Evolutionary conservation across 2,113 vertebrate genomes (phyloP).

Genomic region (Malurus elegans): DNA sequence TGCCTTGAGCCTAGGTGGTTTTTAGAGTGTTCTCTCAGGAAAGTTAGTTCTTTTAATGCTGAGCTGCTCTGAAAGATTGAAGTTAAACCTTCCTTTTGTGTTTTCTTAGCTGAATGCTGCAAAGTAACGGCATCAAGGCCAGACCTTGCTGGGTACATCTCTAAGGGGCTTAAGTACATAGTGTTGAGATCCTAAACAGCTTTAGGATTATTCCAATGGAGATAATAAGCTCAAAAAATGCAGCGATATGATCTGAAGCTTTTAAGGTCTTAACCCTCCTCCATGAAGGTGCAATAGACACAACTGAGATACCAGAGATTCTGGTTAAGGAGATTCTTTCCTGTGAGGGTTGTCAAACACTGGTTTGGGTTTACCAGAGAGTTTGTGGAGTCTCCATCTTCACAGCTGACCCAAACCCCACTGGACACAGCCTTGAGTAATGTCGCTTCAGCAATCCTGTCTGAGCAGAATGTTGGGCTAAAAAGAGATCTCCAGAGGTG

Average conservation of each 20-base stretch:
- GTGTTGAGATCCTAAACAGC: background rate
- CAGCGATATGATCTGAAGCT: background rate
- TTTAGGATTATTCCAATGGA: background rate
- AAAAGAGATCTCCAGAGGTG: rapidly evolving
- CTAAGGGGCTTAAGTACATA: background rate
- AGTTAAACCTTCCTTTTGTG: background rate
- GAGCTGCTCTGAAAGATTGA: background rate
- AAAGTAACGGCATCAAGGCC: background rate
- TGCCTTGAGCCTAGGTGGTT: background rate
- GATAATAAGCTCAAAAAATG: background rate
- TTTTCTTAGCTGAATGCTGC: background rate
- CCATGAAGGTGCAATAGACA: background rate
- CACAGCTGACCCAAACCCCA: background rate
- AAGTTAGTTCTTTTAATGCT: background rate
- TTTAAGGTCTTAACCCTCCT: background rate
- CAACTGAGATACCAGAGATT: background rate
- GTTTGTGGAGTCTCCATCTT: background rate
- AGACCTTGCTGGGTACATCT: background rate
- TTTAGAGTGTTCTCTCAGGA: background rate
- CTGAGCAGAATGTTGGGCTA: background rate
- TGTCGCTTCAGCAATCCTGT: background rate
- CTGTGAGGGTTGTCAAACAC: background rate
- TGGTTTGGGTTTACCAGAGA: background rate
- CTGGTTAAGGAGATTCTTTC: background rate
- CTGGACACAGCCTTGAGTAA: background rate